Percentiles rank a stretch among this genome's conserved stretches.
Conservation (phyloP, 2,888 invertebrate species). For the Ophraella communa region DNA sequence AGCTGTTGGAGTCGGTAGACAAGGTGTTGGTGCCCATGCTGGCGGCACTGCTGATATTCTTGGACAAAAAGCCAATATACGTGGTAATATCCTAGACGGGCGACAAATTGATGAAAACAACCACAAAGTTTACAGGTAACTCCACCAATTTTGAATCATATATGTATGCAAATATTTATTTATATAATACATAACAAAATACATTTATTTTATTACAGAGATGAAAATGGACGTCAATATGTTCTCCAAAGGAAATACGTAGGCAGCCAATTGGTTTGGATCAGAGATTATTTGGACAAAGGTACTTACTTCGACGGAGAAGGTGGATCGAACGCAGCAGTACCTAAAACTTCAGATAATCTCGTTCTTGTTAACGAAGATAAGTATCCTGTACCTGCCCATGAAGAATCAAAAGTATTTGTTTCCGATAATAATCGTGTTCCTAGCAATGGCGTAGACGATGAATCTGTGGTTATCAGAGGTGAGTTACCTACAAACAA, state of each 20-base stretch:
- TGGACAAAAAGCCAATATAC: constrained; percentile 7
- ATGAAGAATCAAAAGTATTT: neutral
- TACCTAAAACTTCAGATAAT: neutral
- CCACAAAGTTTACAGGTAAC: constrained; percentile 7
- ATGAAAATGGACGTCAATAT: neutral
- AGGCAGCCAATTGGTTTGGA: neutral
- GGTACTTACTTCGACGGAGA: neutral
- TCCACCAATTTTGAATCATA: neutral
- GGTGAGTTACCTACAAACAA: neutral
- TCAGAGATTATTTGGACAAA: constrained; percentile 2
- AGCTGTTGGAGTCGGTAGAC: neutral
- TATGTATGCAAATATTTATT: neutral
- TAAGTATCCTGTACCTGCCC: neutral
- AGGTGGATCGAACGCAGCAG: neutral
- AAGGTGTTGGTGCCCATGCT: constrained; percentile 2
- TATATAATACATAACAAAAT: too few relatives aligned
- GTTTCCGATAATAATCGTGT: neutral
- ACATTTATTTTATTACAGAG: neutral
- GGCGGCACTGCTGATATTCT: constrained; percentile 8
- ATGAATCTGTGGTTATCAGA: neutral
- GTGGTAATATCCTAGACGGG: constrained; percentile 1
- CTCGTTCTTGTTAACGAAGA: neutral
- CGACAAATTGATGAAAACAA: neutral
- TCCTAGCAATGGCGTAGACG: neutral
- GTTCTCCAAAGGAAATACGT: neutral